Base-by-base conservation (phyloP, 2,113 vertebrate species). In the Crotalus tigris region DNA sequence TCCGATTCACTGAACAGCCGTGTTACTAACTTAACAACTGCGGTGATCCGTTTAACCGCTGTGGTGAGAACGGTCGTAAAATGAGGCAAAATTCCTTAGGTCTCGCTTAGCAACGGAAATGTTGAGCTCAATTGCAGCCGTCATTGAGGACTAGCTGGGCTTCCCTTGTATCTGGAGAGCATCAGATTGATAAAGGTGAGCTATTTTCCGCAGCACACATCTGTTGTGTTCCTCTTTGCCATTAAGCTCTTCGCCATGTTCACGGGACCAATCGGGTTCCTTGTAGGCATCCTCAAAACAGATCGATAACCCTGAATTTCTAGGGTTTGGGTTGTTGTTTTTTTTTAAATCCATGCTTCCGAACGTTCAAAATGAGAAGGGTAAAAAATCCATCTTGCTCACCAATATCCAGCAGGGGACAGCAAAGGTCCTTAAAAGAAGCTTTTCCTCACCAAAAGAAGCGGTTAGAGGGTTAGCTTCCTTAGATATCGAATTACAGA, bases 391-490 rank as follows among this genome's bases (percentile, higher is more conserved):
- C 2, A n/a, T 1, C 81, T 49, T 4, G 90, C n/a, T 58, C 90
- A 55, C 13, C 54, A 58, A 6, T 86, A 26, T 94, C 96, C 97
- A 96, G 96, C 95, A 97, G 96, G 91, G 95, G 93, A 96, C 97
- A 97, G 96, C 96, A 97, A 93, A 97, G 51, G 95, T 96, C 92
- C 95, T 21, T 23, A 64, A 96, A 96, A 95, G 29, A 6, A 55
- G 55, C 0, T 85, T 90, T 0, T 0, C 81, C 1, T 12, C 15
- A 11, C 19, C 51, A 5, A 69, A 69, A n/a, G 61, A 5, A 69
- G 29, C 26, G 4, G 26, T 29, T 12, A 12, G 59, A 12, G 12
- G 1, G 10, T 29, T 4, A 64, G 26, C 0, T 29, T 64, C 59
- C 26, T 64, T 64, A 64, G 59, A 9, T 64, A 23, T 8, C 7